phyloP scores from a whole-genome alignment of 2,113 vertebrate species.

The Podilymbus podiceps region DNA sequence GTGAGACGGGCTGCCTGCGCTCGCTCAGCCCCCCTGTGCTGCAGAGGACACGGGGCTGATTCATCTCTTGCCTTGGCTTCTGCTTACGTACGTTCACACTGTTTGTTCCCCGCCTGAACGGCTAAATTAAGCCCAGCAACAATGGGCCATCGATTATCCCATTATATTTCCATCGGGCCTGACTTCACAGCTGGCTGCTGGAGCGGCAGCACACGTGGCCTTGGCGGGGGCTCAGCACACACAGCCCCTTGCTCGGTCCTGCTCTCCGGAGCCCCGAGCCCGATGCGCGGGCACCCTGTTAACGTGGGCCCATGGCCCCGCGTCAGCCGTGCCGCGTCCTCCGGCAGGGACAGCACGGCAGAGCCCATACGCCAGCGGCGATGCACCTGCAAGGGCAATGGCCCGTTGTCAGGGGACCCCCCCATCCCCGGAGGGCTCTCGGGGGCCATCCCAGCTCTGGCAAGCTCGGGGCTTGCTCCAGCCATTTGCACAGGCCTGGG shows the following conservation, averaged over 20 bases:
- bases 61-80: neutral
- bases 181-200: neutral
- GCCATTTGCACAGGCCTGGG: accelerated
- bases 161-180: conserved; percentile 22
- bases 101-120: neutral
- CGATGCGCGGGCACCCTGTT: accelerated
- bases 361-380: accelerated
- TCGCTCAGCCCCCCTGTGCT: neutral
- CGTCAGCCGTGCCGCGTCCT: accelerated
- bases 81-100: neutral
- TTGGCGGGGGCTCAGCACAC: neutral
- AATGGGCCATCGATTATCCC: conserved; percentile 62
- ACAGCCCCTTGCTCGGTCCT: neutral
- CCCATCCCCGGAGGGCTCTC: accelerated
- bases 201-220: neutral
- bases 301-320: accelerated
- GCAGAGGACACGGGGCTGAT: neutral
- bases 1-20: neutral
- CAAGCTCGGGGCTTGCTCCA: neutral
- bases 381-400: accelerated
- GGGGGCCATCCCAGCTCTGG: neutral
- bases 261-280: neutral
- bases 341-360: accelerated
- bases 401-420: neutral
- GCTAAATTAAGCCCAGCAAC: conserved; percentile 59